A percentile compares a stretch with the other conserved stretches of the same genome.
Conservation (phyloP, 2,888 invertebrate genomes). For the Maniola hyperantus region DNA sequence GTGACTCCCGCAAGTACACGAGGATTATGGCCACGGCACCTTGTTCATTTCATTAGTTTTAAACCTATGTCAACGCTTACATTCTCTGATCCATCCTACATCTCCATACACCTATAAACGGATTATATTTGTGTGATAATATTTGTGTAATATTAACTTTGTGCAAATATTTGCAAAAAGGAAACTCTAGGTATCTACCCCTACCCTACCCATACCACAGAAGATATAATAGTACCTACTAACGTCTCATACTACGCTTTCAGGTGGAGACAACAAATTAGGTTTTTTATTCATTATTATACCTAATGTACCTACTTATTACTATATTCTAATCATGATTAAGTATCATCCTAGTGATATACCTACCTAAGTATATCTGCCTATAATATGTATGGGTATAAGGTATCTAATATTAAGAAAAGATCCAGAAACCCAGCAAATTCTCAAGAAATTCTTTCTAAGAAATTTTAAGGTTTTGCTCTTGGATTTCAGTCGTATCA, state of each 20-base stretch:
- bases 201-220: too few species aligned
- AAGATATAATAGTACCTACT: too few species aligned
- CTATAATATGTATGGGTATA: too few species aligned
- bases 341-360: too few species aligned
- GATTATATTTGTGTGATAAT: slow-evolving; percentile 56
- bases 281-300: not conserved
- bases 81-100: slow-evolving; percentile 52
- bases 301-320: not conserved
- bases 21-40: slow-evolving; percentile 70
- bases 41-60: slow-evolving; percentile 63
- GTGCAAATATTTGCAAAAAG: slow-evolving; percentile 5
- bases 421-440: slow-evolving; percentile 20
- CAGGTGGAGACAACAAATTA: too few species aligned
- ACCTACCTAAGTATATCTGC: too few species aligned
- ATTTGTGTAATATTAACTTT: slow-evolving; percentile 11
- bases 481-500: slow-evolving; percentile 26
- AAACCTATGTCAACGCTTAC: slow-evolving; percentile 75
- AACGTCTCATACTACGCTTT: too few species aligned
- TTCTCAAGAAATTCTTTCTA: slow-evolving; percentile 20
- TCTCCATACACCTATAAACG: slow-evolving; percentile 63
- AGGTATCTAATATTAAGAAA: not conserved
- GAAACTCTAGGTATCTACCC: too few species aligned
- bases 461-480: slow-evolving; percentile 31
- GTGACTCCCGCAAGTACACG: slow-evolving; percentile 58
- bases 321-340: not conserved